Base-by-base conservation (phyloP, 2,888 invertebrate genomes). In the Thera britannica region DNA sequence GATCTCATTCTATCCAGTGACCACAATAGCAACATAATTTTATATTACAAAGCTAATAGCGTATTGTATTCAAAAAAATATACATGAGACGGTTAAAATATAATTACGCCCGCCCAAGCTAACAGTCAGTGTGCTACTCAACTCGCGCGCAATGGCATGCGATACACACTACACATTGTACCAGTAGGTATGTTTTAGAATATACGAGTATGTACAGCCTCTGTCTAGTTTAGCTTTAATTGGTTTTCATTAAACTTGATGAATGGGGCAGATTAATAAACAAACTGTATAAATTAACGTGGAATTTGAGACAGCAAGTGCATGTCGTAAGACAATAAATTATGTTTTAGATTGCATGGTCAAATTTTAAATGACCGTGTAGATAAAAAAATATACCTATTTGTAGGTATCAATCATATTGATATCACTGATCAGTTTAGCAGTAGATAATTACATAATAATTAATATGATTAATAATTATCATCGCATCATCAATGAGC, bases 221-320 rank as follows among this genome's bases (percentile, higher is more conserved):
- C 73, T 71, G 73, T 72, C 78, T 71, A 68, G 71, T 75, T 77
- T 72, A 77, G 74, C 66, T 77, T 81, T 85, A 84, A 85, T 84
- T 84, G 80, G 80, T 83, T 83, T 85, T 84, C 81, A 86, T 85
- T 84, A 83, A 79, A 79, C 73, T 78, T 82, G 80, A 83, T 83
- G 79, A 81, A 83, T 83, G 73, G 62, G 66, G 65, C 64, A 72
- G 71, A 81, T 83, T 77, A 78, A 77, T 76, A 73, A 80, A 75
- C 76, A 78, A 75, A 78, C 75, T 75, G 75, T 63, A 65, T 71
- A 49, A 72, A 72, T 66, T 74, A 68, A 68, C 70, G 69, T 73
- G 74, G 66, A 72, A 67, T 72, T 67, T 74, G 72, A 65, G 63
- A 65, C 56, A 67, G 70, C 65, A 66, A 46, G 8, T 56, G 66